A percentile compares a stretch with the other conserved stretches of the same genome.
Conservation (phyloP, 2,888 invertebrate species). For the Allolobophora icterica region DNA sequence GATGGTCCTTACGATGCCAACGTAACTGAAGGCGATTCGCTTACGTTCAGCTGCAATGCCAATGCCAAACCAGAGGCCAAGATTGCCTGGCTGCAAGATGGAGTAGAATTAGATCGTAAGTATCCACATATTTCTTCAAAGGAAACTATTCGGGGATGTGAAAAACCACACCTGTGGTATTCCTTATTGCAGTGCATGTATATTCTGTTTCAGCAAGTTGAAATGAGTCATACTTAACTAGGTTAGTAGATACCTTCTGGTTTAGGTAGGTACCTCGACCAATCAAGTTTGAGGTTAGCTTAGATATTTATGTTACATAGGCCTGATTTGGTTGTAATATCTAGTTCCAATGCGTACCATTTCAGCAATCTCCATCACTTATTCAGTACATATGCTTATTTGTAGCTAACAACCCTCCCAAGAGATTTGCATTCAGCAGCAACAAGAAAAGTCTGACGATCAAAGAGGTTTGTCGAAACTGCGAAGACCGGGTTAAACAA, state of each 20-base stretch:
- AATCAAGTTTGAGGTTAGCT: neutral
- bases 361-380: neutral
- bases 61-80: constrained; percentile 22
- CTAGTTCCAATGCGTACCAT: neutral
- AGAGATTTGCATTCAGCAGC: neutral
- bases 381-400: neutral
- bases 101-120: constrained; percentile 22
- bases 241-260: too few relatives aligned
- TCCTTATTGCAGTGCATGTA: too few relatives aligned
- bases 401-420: neutral
- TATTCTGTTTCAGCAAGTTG: too few relatives aligned
- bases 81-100: constrained; percentile 29
- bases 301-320: neutral
- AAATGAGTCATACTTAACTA: too few relatives aligned
- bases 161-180: neutral
- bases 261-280: too few relatives aligned
- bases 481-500: neutral
- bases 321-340: too few relatives aligned
- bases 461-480: constrained; percentile 34
- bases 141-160: neutral
- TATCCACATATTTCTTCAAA: neutral
- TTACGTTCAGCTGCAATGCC: constrained; percentile 23
- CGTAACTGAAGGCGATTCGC: constrained; percentile 27
- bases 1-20: neutral
- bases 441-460: constrained; percentile 33